Evolutionary conservation across 2,888 invertebrate genomes (phyloP), one percentile per base, ranked within the genome.

Genomic region (Coremacera marginata): DNA sequence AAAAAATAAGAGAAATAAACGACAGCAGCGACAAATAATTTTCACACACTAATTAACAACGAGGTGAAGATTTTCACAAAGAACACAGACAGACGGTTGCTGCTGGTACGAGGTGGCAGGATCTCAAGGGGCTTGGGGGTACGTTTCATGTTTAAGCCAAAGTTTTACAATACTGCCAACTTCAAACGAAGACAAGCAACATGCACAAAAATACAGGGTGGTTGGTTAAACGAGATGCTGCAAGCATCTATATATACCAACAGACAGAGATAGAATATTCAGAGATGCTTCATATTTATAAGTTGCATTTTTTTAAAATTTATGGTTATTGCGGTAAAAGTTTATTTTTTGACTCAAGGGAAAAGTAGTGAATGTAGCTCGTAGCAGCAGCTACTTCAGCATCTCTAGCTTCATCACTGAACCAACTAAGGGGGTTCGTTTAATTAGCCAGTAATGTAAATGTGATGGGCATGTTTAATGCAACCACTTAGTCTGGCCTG

Each of bases 241-340:
- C 57, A 22, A 60, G 19, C 14, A 44, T 1, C 57, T 27, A 27
- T 25, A 60, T 25, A 60, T 9, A 25, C 25, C 11, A 9, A 19
- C 22, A 57, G 57, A 60, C 57, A 25, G 57, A n/a, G 25, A 60
- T 5, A 19, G 52, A 52, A 7, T 4, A 19, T n/a, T 2, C n/a
- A 60, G 57, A 22, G 25, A 19, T 16, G 57, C 44, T 44, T 75
- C 14, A 75, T 77, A 72, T 72, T 77, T 77, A 79, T 79, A 79
- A 76, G 75, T 75, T 74, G 73, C 73, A 78, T 65, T 77, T 77
- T n/a, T 55, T 79, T 79, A 79, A 76, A 76, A 76, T 77, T 79
- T 79, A 77, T 76, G 76, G 55, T 65, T 74, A 52, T 31, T 77
- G 76, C 72, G 77, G 79, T 70, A 70, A 79, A 79, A 77, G 73